A percentile compares a stretch with the other conserved stretches of the same genome.
phyloP scores from a whole-genome alignment of 2,113 vertebrate species.

The Odocoileus hemionus region DNA sequence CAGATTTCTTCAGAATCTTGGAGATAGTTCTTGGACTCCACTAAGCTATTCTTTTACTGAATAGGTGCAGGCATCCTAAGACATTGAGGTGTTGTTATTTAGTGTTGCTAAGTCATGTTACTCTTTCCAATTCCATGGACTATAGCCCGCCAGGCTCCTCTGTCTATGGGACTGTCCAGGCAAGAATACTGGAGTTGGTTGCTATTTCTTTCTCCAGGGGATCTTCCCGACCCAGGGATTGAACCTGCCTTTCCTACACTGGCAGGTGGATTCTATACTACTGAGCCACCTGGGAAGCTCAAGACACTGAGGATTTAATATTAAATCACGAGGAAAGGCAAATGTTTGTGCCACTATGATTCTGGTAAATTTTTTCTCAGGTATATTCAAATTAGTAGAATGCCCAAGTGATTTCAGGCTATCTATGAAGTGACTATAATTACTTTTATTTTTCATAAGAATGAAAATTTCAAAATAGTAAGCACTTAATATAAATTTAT shows the following conservation, averaged over 20 bases:
- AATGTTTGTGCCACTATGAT: background rate
- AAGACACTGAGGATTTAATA: background rate
- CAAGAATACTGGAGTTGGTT: background rate
- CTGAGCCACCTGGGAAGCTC: background rate
- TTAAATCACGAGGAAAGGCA: background rate
- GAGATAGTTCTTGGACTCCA: background rate
- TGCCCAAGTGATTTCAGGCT: background rate
- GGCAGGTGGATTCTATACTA: background rate
- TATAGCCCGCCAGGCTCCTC: background rate
- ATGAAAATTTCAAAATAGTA: background rate
- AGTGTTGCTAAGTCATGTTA: background rate
- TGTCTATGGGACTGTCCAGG: background rate
- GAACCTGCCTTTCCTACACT: background rate
- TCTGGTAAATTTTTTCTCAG: background rate
- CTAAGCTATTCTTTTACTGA: background rate
- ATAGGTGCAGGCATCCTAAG: background rate
- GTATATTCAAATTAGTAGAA: background rate
- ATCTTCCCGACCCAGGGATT: background rate
- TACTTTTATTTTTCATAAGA: background rate
- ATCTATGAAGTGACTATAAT: background rate
- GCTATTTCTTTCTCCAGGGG: background rate
- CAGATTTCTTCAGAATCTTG: background rate
- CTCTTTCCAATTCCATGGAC: background rate
- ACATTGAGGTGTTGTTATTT: background rate
- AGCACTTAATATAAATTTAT: background rate